Percentiles rank a stretch among this genome's conserved stretches.
Evolutionary conservation across 2,797 vertebrate species (phyloP).

Genomic region (Sparus aurata): DNA sequence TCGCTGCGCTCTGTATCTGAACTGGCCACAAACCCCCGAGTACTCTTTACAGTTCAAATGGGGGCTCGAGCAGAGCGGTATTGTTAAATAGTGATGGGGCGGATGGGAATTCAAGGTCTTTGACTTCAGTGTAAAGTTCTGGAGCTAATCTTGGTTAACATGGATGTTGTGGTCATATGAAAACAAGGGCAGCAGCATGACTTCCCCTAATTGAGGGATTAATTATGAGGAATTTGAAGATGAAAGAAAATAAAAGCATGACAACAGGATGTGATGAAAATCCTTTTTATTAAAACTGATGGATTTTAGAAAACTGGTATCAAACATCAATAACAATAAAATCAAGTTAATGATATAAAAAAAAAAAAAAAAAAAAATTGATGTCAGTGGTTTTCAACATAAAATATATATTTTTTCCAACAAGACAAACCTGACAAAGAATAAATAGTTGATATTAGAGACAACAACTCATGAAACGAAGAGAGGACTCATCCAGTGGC

Average conservation of each 20-base stretch:
- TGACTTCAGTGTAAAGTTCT: conserved; percentile 63
- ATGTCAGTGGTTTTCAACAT: neutral
- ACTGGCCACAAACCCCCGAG: conserved; percentile 72
- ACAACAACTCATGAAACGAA: conserved; percentile 24
- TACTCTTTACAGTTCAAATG: conserved; percentile 66
- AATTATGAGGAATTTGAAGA: conserved; percentile 60
- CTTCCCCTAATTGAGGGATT: conserved; percentile 58
- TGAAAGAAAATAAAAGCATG: conserved; percentile 53
- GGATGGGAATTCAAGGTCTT: conserved; percentile 74
- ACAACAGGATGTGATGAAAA: conserved; percentile 64
- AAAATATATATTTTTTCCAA: conserved; percentile 6
- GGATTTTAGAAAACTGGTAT: conserved; percentile 11
- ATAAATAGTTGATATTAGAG: conserved; percentile 62
- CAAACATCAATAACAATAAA: conserved; percentile 19
- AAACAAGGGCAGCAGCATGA: conserved; percentile 57
- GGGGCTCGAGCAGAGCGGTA: conserved; percentile 49
- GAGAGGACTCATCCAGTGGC: conserved; percentile 32
- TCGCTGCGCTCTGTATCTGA: conserved; percentile 72
- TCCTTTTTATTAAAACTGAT: conserved; percentile 71
- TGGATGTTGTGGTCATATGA: conserved; percentile 62
- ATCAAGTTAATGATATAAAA: neutral
- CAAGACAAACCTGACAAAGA: conserved; percentile 22
- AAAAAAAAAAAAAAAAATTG: conserved; percentile 4
- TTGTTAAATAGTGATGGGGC: conserved; percentile 54
- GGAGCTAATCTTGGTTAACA: conserved; percentile 69